Conservation (phyloP, 2,888 invertebrate species). For the Troilus luridus region DNA sequence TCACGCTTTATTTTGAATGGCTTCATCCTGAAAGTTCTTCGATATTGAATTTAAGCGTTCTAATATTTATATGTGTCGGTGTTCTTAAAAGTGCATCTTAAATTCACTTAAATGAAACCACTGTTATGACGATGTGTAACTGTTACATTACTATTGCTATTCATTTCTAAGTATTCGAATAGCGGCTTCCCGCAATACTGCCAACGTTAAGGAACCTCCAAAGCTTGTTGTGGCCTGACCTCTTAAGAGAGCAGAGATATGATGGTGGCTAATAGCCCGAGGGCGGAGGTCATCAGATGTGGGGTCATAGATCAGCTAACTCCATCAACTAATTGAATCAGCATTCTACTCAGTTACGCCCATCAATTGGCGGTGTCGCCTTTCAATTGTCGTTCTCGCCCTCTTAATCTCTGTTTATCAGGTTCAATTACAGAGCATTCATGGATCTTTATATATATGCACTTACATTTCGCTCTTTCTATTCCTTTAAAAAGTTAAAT, state of each 20-base stretch:
- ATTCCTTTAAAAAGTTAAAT: no score
- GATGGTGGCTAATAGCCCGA: background rate
- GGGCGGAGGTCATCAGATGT: background rate
- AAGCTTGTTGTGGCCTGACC: background rate
- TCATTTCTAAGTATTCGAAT: no score
- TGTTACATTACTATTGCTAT: no score
- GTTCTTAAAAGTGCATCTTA: no score
- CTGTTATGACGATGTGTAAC: no score
- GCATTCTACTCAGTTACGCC: background rate
- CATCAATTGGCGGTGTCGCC: background rate
- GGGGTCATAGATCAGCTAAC: slow-evolving; percentile 14
- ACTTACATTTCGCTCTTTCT: no score
- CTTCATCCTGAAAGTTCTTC: no score
- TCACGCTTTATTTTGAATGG: no score
- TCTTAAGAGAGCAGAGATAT: background rate
- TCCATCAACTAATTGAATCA: slow-evolving; percentile 24
- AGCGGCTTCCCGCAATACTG: no score
- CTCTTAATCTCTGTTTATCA: background rate
- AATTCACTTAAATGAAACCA: no score
- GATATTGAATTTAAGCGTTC: no score
- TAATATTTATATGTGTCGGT: no score
- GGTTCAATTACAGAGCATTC: background rate
- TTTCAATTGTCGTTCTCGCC: background rate
- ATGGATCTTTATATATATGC: background rate
- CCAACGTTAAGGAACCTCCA: background rate